Evolutionary conservation across 2,797 vertebrate species (phyloP).

Genomic region (Apodemus agrarius): DNA sequence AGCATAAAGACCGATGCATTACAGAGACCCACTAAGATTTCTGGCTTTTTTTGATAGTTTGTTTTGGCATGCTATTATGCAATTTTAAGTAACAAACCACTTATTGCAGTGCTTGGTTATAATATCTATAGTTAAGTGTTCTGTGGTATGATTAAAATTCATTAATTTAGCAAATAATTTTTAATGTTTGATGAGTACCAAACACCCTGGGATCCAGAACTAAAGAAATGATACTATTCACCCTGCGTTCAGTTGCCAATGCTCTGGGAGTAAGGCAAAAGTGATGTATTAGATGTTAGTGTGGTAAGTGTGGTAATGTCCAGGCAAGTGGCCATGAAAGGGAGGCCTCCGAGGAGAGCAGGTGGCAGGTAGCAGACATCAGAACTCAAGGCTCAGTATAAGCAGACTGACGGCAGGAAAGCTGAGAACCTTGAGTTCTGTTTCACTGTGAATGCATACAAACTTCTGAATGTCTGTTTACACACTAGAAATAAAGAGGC

Average conservation of each 20-base stretch:
- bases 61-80: slow-evolving; percentile 14
- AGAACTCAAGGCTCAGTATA: neutral
- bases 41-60: neutral
- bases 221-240: neutral
- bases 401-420: neutral
- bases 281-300: neutral
- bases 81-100: slow-evolving; percentile 54
- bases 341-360: neutral
- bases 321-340: neutral
- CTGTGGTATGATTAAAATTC: slow-evolving; percentile 42
- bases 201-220: neutral
- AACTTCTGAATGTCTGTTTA: slow-evolving; percentile 2
- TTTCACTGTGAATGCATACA: slow-evolving; percentile 14
- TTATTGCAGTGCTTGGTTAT: slow-evolving; percentile 59
- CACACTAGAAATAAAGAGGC: neutral
- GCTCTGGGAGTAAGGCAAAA: neutral
- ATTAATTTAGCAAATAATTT: slow-evolving; percentile 52
- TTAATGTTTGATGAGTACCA: slow-evolving; percentile 31
- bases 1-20: slow-evolving; percentile 9
- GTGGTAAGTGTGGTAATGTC: neutral
- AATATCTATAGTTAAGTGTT: slow-evolving; percentile 44
- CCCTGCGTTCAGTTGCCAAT: neutral
- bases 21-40: slow-evolving; percentile 38
- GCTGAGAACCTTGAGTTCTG: neutral
- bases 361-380: neutral